A percentile compares a stretch with the other conserved stretches of the same genome.
Evolutionary conservation across 2,797 vertebrate genomes (phyloP).

Genomic region (Cyprinodon diabolis): DNA sequence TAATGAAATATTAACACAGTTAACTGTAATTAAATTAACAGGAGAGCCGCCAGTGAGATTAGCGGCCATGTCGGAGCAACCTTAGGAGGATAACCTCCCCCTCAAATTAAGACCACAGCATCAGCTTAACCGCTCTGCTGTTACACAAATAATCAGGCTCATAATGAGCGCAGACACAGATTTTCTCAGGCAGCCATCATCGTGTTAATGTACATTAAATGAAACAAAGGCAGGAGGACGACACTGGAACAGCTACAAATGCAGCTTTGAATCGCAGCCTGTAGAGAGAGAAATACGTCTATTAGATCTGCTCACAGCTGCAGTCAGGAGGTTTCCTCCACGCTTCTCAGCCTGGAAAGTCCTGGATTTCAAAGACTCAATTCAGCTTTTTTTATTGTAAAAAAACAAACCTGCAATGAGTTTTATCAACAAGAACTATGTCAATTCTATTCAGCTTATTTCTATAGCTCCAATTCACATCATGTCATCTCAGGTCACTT

Average conservation of each 20-base stretch:
- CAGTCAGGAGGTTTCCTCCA: not conserved
- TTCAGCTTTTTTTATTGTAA: too few species aligned
- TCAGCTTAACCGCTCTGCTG: conserved; percentile 56
- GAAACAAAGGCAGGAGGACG: not conserved
- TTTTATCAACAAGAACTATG: too few species aligned
- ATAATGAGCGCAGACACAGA: conserved; percentile 25
- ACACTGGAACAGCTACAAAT: not conserved
- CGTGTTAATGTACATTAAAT: not conserved
- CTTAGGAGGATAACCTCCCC: conserved; percentile 70
- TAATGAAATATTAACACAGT: conserved; percentile 81
- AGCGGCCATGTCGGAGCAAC: conserved; percentile 68
- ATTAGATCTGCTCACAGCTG: not conserved
- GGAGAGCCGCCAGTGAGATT: conserved; percentile 76
- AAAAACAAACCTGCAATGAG: too few species aligned
- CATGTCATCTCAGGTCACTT: too few species aligned
- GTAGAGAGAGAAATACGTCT: not conserved
- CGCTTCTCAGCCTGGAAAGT: not conserved
- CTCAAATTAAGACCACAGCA: conserved; percentile 65
- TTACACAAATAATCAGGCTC: conserved; percentile 41
- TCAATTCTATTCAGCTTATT: too few species aligned
- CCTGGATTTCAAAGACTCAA: not conserved
- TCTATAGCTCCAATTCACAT: too few species aligned
- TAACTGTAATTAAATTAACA: conserved; percentile 81
- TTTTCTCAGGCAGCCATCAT: conserved; percentile 2
- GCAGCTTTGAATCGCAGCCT: not conserved